phyloP scores from a whole-genome alignment of 2,113 vertebrate species.

The Eulemur rufifrons region DNA sequence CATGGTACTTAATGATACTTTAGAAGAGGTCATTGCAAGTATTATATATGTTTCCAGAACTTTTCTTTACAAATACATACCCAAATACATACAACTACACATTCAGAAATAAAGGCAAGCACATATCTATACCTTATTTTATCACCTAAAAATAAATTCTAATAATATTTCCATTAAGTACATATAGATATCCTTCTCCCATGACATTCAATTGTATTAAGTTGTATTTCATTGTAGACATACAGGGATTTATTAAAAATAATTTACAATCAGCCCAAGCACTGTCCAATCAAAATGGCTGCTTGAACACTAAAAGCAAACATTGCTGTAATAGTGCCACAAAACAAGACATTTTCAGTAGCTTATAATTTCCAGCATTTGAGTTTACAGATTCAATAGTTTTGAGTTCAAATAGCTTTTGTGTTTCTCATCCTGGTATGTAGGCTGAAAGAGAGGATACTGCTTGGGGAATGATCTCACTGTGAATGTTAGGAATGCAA shows the following conservation, averaged over 20 bases:
- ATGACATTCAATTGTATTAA: not conserved
- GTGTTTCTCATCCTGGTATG: not conserved
- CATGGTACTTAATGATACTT: not conserved
- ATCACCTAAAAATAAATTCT: not conserved
- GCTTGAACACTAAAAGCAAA: not conserved
- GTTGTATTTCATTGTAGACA: not conserved
- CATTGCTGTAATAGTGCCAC: not conserved
- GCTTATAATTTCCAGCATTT: not conserved
- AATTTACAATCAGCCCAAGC: not conserved
- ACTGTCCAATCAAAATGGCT: not conserved
- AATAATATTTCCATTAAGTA: not conserved
- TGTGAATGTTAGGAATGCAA: not conserved
- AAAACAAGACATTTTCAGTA: not conserved
- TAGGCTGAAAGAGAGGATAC: not conserved
- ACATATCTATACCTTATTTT: not conserved
- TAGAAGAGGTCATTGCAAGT: not conserved
- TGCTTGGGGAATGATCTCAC: not conserved
- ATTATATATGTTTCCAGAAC: not conserved
- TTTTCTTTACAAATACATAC: not conserved
- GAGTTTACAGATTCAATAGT: not conserved
- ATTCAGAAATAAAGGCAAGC: not conserved
- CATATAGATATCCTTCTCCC: not conserved
- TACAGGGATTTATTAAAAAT: not conserved
- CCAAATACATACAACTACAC: not conserved
- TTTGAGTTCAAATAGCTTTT: not conserved